Conservation (phyloP, 2,113 vertebrate genomes). For the Zosterops pallidus region DNA sequence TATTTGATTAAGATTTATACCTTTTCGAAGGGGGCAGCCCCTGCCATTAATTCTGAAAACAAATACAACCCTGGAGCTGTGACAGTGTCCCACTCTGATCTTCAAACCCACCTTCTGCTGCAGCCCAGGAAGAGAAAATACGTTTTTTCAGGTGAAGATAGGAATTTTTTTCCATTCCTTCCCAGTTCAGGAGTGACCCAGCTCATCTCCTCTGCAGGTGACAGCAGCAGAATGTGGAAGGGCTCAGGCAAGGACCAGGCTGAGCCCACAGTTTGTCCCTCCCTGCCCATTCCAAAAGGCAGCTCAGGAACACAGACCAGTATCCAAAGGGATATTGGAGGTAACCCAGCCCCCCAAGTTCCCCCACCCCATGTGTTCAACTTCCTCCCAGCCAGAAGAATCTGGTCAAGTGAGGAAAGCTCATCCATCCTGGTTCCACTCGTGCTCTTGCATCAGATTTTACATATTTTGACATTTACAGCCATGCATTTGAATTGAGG, state of each 20-base stretch:
- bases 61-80: not conserved
- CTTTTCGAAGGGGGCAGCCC: not conserved
- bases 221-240: not conserved
- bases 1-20: slow-evolving; percentile 54
- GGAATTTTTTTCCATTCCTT: not conserved
- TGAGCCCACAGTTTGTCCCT: not conserved
- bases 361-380: slow-evolving; percentile 4
- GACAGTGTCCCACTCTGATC: not conserved
- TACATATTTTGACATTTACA: slow-evolving; percentile 21
- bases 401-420: slow-evolving; percentile 49
- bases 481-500: not conserved
- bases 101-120: not conserved
- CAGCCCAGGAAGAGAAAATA: not conserved
- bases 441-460: slow-evolving; percentile 15
- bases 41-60: not conserved
- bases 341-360: not conserved
- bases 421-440: slow-evolving; percentile 43
- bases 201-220: not conserved
- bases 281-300: not conserved
- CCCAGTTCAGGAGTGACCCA: not conserved
- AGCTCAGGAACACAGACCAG: not conserved
- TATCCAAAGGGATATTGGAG: not conserved
- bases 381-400: slow-evolving; percentile 24
- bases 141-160: not conserved
- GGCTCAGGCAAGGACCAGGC: not conserved